Evolutionary conservation across 2,797 vertebrate species (phyloP).

Genomic region (Oreonectes daqikongensis): DNA sequence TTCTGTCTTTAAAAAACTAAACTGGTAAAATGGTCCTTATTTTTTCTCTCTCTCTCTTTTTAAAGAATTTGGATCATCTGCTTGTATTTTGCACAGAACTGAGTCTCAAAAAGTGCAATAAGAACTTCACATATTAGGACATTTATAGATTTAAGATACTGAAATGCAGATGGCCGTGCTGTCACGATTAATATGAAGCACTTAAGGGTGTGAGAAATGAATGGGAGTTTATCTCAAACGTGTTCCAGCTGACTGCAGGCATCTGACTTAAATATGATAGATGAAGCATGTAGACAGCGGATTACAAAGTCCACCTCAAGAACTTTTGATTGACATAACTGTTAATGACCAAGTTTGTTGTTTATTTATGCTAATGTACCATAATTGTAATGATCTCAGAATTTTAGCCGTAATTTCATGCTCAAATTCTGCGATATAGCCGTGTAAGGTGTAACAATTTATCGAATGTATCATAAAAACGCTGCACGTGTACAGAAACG

Average conservation of each 20-base stretch:
- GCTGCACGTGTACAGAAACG: neutral
- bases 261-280: conserved; percentile 61
- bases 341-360: conserved; percentile 31
- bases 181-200: conserved; percentile 71
- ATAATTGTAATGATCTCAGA: conserved; percentile 18
- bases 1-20: no score
- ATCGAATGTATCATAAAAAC: conserved; percentile 16
- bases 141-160: conserved; percentile 19
- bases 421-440: conserved; percentile 16
- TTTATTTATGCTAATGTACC: conserved; percentile 30
- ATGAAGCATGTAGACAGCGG: conserved; percentile 21
- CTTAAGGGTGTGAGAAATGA: conserved; percentile 73
- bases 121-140: conserved; percentile 2
- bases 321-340: conserved; percentile 4
- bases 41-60: no score
- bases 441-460: conserved; percentile 2
- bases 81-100: no score
- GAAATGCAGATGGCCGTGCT: conserved; percentile 34
- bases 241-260: conserved; percentile 62
- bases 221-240: conserved; percentile 68
- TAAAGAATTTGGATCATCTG: no score
- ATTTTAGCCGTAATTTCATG: conserved; percentile 21
- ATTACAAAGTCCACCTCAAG: conserved; percentile 23
- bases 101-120: conserved; percentile 11
- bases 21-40: no score